These are phyloP conservation scores for Pholis gunnellus DNA, from an alignment of 2,113 vertebrate genomes.

Conservation along the genomic window DNA sequence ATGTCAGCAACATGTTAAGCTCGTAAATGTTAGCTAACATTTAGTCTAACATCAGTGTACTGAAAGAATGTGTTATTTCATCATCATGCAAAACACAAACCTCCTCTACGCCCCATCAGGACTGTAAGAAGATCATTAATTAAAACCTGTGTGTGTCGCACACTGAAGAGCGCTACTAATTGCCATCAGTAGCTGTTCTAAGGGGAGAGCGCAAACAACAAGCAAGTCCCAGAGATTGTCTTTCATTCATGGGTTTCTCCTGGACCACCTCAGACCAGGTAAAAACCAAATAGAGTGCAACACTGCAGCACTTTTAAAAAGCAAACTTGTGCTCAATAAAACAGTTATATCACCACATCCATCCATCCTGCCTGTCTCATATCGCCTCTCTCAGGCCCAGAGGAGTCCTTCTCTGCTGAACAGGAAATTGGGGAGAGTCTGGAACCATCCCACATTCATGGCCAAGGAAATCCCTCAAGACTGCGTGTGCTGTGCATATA, in stretches of 20 bases:
- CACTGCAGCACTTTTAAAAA: constrained; percentile 24
- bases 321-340: constrained; percentile 50
- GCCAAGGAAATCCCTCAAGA: constrained; percentile 63
- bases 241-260: constrained; percentile 6
- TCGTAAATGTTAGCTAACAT: background rate
- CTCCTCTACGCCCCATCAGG: background rate
- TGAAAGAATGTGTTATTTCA: background rate
- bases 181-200: background rate
- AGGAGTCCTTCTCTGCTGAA: constrained; percentile 30
- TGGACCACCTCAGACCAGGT: background rate
- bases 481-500: constrained; percentile 28
- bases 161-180: background rate
- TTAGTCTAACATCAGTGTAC: background rate
- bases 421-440: constrained; percentile 25
- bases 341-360: constrained; percentile 40
- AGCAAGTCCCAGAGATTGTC: background rate
- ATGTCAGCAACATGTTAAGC: background rate
- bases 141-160: background rate
- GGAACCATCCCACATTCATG: constrained; percentile 41
- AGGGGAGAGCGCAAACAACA: background rate
- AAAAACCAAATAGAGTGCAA: background rate
- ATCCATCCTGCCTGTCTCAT: constrained; percentile 13
- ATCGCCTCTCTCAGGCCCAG: constrained; percentile 19
- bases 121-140: background rate
- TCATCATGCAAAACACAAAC: background rate